phyloP scores from a whole-genome alignment of 2,113 vertebrate genomes.

The Origma solitaria region DNA sequence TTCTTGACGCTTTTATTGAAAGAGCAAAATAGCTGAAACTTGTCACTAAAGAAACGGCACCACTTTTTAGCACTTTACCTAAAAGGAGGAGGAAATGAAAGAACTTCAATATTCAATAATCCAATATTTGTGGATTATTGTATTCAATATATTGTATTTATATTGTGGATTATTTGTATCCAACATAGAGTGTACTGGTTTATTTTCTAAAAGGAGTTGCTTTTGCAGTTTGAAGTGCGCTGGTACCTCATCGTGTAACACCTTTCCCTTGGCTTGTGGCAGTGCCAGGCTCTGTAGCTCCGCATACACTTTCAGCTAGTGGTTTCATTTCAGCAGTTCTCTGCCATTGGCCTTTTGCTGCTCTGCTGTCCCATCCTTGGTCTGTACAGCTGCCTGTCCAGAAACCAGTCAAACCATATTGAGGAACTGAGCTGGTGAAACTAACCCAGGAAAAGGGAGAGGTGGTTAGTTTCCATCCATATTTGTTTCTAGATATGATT shows the following conservation, averaged over 20 bases:
- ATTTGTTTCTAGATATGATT: accelerated
- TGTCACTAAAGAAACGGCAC: neutral
- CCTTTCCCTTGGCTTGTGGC: neutral
- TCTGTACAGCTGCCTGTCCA: neutral
- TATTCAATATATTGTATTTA: too few relatives aligned
- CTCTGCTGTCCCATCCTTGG: accelerated
- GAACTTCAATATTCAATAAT: too few relatives aligned
- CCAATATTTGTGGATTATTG: neutral
- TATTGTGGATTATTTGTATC: too few relatives aligned
- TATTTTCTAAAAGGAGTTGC: neutral
- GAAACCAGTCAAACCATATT: accelerated
- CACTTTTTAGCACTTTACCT: neutral
- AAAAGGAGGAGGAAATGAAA: neutral
- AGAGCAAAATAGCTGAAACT: neutral
- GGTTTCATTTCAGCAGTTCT: neutral
- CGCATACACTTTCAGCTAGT: accelerated
- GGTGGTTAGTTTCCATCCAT: neutral
- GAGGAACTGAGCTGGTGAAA: neutral
- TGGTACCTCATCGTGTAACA: neutral
- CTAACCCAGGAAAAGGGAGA: neutral
- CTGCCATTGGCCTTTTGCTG: neutral
- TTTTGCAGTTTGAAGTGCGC: neutral
- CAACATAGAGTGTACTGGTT: neutral
- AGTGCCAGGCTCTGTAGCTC: too few relatives aligned
- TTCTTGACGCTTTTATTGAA: neutral